Conservation (phyloP, 2,888 invertebrate genomes). For the Amaurobius ferox region DNA sequence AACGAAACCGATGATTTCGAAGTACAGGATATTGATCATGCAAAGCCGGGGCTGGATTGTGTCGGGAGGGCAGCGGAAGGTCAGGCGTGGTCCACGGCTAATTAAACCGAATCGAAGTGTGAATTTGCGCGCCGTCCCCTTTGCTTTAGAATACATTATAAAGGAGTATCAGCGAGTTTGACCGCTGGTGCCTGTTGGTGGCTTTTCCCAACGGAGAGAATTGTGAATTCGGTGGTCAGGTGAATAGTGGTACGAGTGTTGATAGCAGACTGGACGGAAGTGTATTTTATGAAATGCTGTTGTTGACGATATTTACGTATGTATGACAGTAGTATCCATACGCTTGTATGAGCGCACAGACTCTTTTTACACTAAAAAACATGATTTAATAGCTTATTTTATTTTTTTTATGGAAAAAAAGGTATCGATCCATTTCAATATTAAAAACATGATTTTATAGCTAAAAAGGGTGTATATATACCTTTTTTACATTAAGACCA, state of each 20-base stretch:
- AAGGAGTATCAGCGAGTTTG: constrained; percentile 68
- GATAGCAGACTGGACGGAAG: no score
- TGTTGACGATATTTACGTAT: no score
- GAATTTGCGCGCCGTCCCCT: constrained; percentile 46
- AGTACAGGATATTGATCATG: constrained; percentile 63
- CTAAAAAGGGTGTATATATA: no score
- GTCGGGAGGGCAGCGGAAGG: constrained; percentile 35
- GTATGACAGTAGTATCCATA: no score
- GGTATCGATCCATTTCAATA: no score
- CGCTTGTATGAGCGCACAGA: no score
- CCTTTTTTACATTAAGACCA: no score
- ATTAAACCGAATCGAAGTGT: constrained; percentile 70
- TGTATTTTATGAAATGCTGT: no score
- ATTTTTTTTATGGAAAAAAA: no score
- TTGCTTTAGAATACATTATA: constrained; percentile 65
- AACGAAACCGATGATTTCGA: constrained; percentile 69
- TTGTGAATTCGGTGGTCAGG: background rate
- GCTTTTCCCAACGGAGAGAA: constrained; percentile 58
- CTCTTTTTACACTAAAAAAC: no score
- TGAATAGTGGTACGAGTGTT: constrained; percentile 29
- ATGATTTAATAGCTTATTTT: no score
- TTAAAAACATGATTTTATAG: no score
- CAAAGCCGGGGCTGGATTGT: constrained; percentile 28
- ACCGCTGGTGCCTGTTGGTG: constrained; percentile 52
- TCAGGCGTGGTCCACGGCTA: constrained; percentile 58